phyloP scores from a whole-genome alignment of 1,140 invertebrate genomes.

The Procambarus clarkii region DNA sequence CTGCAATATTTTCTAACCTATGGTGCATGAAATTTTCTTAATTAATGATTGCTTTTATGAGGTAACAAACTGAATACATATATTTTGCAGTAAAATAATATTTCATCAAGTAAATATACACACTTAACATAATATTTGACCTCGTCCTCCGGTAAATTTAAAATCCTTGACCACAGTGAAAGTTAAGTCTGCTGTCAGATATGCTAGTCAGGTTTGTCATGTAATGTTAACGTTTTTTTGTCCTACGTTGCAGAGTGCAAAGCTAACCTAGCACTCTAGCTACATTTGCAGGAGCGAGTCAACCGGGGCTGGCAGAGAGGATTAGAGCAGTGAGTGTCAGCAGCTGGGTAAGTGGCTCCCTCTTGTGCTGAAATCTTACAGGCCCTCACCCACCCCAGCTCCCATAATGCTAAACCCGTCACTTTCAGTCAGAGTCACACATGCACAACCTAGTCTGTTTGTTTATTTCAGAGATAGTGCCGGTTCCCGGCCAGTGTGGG shows the following conservation, averaged over 20 bases:
- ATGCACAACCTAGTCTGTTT: constrained; percentile 67
- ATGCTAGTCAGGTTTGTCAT: constrained; percentile 61
- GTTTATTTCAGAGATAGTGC: constrained; percentile 66
- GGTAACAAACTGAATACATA: neutral
- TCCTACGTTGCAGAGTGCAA: constrained; percentile 71
- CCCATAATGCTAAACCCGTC: constrained; percentile 62
- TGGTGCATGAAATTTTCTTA: neutral
- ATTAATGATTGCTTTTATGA: neutral
- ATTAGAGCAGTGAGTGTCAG: constrained; percentile 61
- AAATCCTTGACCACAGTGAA: constrained; percentile 19
- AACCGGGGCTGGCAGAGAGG: constrained; percentile 33
- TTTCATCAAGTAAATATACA: neutral
- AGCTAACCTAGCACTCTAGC: constrained; percentile 72
- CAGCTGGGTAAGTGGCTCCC: constrained; percentile 61
- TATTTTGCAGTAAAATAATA: constrained; percentile 3
- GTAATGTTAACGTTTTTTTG: constrained; percentile 67
- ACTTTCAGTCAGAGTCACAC: constrained; percentile 62
- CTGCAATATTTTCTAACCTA: constrained; percentile 2
- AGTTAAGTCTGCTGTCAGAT: constrained; percentile 47
- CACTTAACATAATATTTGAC: constrained; percentile 18
- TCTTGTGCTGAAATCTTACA: constrained; percentile 65
- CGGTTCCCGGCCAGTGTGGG: constrained; percentile 66
- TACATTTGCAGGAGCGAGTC: constrained; percentile 70
- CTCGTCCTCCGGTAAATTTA: constrained; percentile 66
- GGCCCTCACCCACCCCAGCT: constrained; percentile 61